phyloP scores from a whole-genome alignment of 2,113 vertebrate species.

The Odocoileus virginianus region DNA sequence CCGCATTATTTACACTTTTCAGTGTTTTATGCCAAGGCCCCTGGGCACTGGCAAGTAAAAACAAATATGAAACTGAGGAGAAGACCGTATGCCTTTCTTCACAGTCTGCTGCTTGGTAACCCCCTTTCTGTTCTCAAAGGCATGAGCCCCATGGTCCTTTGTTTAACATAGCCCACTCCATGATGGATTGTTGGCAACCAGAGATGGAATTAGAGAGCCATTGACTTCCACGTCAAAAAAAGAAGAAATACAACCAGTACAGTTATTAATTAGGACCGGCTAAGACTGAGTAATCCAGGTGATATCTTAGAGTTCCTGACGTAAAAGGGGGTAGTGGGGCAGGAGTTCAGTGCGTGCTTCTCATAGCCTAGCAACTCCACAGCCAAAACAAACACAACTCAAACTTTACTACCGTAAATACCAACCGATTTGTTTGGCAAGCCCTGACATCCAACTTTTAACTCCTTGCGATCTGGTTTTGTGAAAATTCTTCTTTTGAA shows the following conservation, averaged over 20 bases:
- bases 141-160: not conserved
- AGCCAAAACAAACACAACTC: slow-evolving; percentile 43
- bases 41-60: not conserved
- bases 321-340: not conserved
- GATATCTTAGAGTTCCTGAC: not conserved
- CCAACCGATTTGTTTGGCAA: not conserved
- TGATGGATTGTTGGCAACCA: not conserved
- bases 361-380: slow-evolving; percentile 45
- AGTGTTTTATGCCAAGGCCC: not conserved
- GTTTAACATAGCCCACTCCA: not conserved
- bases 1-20: not conserved
- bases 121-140: not conserved
- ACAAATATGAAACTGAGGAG: not conserved
- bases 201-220: not conserved
- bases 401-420: slow-evolving; percentile 15
- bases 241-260: not conserved
- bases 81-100: not conserved
- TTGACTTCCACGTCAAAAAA: not conserved
- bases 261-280: not conserved
- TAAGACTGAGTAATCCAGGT: not conserved
- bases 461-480: not conserved
- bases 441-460: not conserved
- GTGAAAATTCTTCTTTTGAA: not conserved
- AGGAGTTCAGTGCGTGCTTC: not conserved
- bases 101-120: not conserved